phyloP scores from a whole-genome alignment of 35 echinoderm and acorn worm species.

The Stichopus chloronotus region DNA sequence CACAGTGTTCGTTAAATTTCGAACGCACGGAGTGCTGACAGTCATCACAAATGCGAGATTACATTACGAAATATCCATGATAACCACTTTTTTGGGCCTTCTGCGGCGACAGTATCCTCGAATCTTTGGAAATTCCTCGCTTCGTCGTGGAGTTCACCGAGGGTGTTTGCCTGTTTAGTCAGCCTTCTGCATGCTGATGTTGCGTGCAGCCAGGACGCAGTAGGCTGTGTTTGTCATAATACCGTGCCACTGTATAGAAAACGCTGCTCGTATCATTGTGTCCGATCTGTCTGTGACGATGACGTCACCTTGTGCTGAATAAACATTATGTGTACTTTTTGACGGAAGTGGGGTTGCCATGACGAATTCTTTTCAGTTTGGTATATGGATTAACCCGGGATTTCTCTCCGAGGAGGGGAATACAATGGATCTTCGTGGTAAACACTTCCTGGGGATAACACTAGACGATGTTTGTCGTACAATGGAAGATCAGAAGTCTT shows the following conservation, averaged over 20 bases:
- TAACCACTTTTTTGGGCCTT: neutral
- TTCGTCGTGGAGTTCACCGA: neutral
- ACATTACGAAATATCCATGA: neutral
- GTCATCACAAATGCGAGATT: neutral
- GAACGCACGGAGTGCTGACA: slow-evolving; percentile 14
- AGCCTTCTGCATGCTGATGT: neutral
- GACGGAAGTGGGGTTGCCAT: slow-evolving; percentile 42
- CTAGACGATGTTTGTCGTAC: no score
- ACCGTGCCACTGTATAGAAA: slow-evolving; percentile 11
- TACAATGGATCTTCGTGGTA: neutral
- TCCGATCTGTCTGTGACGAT: slow-evolving; percentile 16
- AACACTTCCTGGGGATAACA: no score
- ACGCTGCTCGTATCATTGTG: neutral
- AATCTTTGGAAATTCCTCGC: slow-evolving; percentile 25
- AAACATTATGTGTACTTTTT: slow-evolving; percentile 51
- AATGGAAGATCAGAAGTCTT: neutral
- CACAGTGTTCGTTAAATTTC: slow-evolving; percentile 21
- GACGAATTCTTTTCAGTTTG: neutral
- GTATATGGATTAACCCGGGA: neutral
- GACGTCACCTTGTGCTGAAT: slow-evolving; percentile 25
- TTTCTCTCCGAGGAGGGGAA: neutral
- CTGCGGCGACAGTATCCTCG: no score
- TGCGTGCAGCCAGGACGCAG: no score
- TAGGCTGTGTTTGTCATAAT: slow-evolving; percentile 41
- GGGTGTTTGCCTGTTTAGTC: neutral